These are phyloP conservation scores for Hydropotes inermis DNA, from an alignment of 2,113 vertebrate species.

Conservation along the genomic window DNA sequence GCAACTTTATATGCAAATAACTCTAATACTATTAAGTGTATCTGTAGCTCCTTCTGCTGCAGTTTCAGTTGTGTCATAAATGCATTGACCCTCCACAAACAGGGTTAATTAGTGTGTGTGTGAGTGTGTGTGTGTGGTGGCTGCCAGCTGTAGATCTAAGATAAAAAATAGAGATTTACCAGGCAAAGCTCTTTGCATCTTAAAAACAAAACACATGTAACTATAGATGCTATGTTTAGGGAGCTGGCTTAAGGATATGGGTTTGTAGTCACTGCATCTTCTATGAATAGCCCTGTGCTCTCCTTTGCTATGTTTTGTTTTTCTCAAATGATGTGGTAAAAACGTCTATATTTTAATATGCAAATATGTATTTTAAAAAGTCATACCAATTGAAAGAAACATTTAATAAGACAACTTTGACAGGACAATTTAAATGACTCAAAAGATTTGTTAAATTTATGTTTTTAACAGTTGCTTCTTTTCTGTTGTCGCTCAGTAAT, in stretches of 20 bases:
- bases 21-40: slow-evolving; percentile 60
- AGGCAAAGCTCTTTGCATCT: slow-evolving; percentile 52
- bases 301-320: background rate
- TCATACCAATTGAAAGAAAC: background rate
- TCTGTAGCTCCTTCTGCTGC: slow-evolving; percentile 65
- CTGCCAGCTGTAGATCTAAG: slow-evolving; percentile 68
- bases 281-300: background rate
- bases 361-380: background rate
- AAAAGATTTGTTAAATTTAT: background rate
- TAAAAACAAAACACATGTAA: slow-evolving; percentile 56
- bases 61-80: slow-evolving; percentile 63
- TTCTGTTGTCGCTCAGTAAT: background rate
- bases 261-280: slow-evolving; percentile 17
- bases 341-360: slow-evolving; percentile 19
- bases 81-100: slow-evolving; percentile 67
- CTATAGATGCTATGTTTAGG: slow-evolving; percentile 52
- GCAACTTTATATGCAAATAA: slow-evolving; percentile 72
- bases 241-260: slow-evolving; percentile 23
- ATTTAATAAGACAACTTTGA: background rate
- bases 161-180: slow-evolving; percentile 47
- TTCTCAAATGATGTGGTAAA: background rate
- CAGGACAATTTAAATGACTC: background rate
- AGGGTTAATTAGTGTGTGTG: slow-evolving; percentile 70
- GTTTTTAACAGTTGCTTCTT: background rate
- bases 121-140: background rate